Base-by-base conservation (phyloP, 1,140 invertebrate genomes). In the Galleria mellonella region DNA sequence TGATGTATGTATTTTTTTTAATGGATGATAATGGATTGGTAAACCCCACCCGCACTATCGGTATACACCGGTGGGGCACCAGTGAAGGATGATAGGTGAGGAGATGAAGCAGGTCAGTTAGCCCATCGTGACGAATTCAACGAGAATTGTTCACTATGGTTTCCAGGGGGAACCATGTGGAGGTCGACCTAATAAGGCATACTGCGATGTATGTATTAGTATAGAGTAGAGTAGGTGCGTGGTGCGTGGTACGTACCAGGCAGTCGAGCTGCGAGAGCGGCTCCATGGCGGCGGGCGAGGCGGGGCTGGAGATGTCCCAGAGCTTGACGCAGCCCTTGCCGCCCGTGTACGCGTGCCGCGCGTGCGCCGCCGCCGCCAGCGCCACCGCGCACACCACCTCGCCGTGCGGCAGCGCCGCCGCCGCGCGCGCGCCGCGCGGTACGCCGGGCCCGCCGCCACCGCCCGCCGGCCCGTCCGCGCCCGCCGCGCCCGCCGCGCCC, bases 311-410 rank as follows among this genome's bases (percentile, higher is more conserved):
- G 61, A 98, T 94, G 69, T 95, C 93, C 94, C 93, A 95, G n/a
- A 99, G 94, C 88, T 99, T 99, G 35, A 99, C 97, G 87, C 97
- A 98, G 35, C 98, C 97, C 86, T 99, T 99, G 42, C 98, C 98
- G n/a, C 98, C 98, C 9, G 98, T 99, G 85, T 98, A 99, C 4
- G 99, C 96, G 82, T 97, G 96, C 77, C 96, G 92, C 45, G 95
- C 96, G 30, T 95, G 94, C 86, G 94, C 95, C 41, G 88, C 47
- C n/a, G 69, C 62, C 82, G 89, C 98, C 90, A 89, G 96, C 87
- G 87, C 99, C 87, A 88, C 98, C 81, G 92, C 98, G 91, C 87
- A 99, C 87, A 93, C 92, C 13, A 93, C 97, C 86, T 99, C 98
- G 7, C 97, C 98, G 77, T 99, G 98, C 52, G 92, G 94, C 53